A percentile compares a stretch with the other conserved stretches of the same genome.
These are phyloP conservation scores for Chloroclysta siterata DNA, from an alignment of 2,888 invertebrate species.

Conservation along the genomic window DNA sequence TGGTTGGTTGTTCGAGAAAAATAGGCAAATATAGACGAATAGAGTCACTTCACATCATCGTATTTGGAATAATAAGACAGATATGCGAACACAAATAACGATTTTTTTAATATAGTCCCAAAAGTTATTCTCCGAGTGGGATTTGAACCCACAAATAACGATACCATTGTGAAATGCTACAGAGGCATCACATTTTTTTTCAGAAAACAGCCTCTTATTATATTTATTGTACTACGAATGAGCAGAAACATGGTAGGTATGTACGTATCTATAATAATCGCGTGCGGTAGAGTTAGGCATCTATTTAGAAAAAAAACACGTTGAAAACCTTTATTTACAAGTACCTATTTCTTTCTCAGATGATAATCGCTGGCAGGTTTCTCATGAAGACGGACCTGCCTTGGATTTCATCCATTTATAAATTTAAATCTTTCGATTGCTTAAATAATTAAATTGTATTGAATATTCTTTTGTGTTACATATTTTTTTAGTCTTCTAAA, in stretches of 20 bases:
- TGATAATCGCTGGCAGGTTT: conserved; percentile 40
- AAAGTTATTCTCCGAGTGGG: no score
- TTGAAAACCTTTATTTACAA: conserved; percentile 23
- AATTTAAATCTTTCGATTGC: conserved; percentile 1
- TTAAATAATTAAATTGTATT: conserved; percentile 5
- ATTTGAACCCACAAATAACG: no score
- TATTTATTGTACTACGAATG: no score
- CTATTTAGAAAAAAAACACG: conserved; percentile 15
- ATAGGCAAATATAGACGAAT: no score
- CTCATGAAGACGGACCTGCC: conserved; percentile 40
- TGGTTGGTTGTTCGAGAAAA: no score
- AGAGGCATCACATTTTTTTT: no score
- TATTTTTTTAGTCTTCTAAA: not conserved
- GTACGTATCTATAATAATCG: not conserved
- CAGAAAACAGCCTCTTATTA: no score
- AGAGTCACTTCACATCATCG: no score
- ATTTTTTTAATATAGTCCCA: no score
- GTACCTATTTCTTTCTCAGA: conserved; percentile 23
- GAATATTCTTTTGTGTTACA: not conserved
- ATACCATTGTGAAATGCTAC: no score
- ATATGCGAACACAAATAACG: no score
- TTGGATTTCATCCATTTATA: conserved; percentile 25
- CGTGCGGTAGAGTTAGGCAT: not conserved
- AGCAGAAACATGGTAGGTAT: not conserved
- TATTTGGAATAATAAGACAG: no score